Evolutionary conservation across 1,140 invertebrate species (phyloP), one percentile per base, ranked within the genome.

Genomic region (Drosophila burlai): DNA sequence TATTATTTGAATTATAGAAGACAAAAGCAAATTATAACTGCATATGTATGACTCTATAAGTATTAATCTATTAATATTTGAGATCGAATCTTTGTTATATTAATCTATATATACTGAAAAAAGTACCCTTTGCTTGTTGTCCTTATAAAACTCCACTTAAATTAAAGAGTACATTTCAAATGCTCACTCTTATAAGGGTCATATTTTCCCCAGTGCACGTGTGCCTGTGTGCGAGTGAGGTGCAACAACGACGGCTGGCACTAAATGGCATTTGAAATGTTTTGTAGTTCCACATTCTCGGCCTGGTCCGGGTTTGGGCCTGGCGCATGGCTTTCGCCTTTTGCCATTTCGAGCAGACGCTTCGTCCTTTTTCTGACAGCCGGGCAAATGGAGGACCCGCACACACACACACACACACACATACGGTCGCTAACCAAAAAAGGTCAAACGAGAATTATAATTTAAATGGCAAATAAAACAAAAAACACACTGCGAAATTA

Each of bases 181-280:
- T 10, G 9, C 2, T 10, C 16, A 49, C 15, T 29, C 4, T 10
- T 29, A 29, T 29, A 10, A 5, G 3, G 4, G 2, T 10, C 11
- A 6, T 18, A 26, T 63, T 66, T 66, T 63, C 26, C 36, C 18
- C 29, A 59, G 59, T 66, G 43, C 47, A 34, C 31, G 45, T 45
- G 46, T 42, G 36, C 24, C 62, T 54, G 43, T 68, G 46, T 67
- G 54, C 18, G 45, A 57, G 76, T 63, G 58, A 78, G 75, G 75
- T 78, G 75, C 75, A 78, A 77, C 75, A 77, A 42, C 64, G 74
- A 78, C 75, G 75, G 64, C 75, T 78, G 75, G 76, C 68, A 66
- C 68, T 80, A 80, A 80, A 80, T 80, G 77, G 76, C 77, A 80
- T 80, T 80, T 80, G 57, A 80, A 80, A 80, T 80, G 76, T 80